phyloP scores from a whole-genome alignment of 53 echinoderm and acorn worm species.

The Pentamera pediparva region DNA sequence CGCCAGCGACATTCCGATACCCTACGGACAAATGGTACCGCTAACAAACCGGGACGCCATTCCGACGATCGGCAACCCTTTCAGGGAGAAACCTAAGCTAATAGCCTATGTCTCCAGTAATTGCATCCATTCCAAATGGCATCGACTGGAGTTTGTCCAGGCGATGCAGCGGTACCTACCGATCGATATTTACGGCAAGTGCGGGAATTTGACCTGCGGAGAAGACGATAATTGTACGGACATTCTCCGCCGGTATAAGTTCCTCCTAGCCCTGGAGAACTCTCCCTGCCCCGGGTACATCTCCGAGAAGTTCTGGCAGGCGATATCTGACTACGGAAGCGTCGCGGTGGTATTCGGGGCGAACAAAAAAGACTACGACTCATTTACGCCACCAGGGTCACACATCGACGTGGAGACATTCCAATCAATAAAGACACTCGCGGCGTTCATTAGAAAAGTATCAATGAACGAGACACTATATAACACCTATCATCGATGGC shows the following conservation, averaged over 20 bases:
- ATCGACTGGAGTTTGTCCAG: conserved; percentile 8
- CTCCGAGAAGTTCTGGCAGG: conserved; percentile 26
- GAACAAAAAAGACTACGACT: neutral
- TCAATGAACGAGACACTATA: conserved; percentile 3
- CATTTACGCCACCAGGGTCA: conserved; percentile 3
- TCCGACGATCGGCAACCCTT: neutral
- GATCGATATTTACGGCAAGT: conserved; percentile 16
- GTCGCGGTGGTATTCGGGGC: conserved; percentile 25
- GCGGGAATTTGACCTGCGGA: conserved; percentile 17
- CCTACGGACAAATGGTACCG: neutral
- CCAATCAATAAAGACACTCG: neutral
- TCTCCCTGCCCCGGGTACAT: conserved; percentile 21
- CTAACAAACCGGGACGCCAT: neutral
- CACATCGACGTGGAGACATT: neutral
- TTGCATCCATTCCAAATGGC: conserved; percentile 31
- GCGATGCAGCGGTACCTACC: conserved; percentile 6
- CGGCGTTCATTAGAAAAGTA: neutral
- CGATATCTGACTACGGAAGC: conserved; percentile 1
- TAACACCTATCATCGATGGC: conserved; percentile 11
- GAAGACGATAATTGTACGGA: neutral
- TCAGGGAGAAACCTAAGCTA: neutral
- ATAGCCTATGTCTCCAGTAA: conserved; percentile 27
- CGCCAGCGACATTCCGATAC: conserved; percentile 4
- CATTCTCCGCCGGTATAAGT: neutral
- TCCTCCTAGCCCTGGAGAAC: conserved; percentile 27